A percentile compares a stretch with the other conserved stretches of the same genome.
Conservation (phyloP, 2,888 invertebrate species). For the Pristionchus entomophagus region DNA sequence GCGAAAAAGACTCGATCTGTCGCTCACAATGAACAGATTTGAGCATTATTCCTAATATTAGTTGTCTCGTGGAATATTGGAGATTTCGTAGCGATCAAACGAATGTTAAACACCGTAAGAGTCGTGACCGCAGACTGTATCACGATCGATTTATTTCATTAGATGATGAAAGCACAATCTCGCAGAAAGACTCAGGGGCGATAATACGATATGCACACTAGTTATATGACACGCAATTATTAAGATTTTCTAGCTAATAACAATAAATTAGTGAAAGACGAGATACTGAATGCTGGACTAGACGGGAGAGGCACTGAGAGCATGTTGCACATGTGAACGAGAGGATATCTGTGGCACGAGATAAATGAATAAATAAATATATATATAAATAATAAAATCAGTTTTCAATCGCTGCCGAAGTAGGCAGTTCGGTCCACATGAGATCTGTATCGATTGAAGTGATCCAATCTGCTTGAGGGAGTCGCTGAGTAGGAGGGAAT, state of each 20-base stretch:
- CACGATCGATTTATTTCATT: slow-evolving; percentile 35
- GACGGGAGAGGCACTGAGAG: slow-evolving; percentile 27
- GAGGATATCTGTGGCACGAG: slow-evolving; percentile 20
- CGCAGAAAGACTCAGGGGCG: not conserved
- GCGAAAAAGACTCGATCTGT: no score
- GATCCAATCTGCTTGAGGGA: not conserved
- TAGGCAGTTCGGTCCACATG: not conserved
- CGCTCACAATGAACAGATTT: no score
- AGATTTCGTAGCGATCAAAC: no score
- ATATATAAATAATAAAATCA: not conserved
- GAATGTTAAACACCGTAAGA: no score
- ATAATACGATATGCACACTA: slow-evolving; percentile 40
- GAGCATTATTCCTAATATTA: no score
- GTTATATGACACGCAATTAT: slow-evolving; percentile 40
- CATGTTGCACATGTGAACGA: slow-evolving; percentile 17
- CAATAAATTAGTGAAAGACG: slow-evolving; percentile 5
- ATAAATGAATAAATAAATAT: not conserved
- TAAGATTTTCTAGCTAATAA: not conserved
- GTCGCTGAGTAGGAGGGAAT: not conserved
- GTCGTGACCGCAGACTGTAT: no score
- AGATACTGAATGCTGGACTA: slow-evolving; percentile 20
- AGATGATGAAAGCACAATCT: slow-evolving; percentile 7
- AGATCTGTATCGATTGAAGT: slow-evolving; percentile 34
- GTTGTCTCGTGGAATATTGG: no score
- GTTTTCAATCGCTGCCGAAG: not conserved